phyloP scores from a whole-genome alignment of 1,140 invertebrate species.

The Drosophila varians region DNA sequence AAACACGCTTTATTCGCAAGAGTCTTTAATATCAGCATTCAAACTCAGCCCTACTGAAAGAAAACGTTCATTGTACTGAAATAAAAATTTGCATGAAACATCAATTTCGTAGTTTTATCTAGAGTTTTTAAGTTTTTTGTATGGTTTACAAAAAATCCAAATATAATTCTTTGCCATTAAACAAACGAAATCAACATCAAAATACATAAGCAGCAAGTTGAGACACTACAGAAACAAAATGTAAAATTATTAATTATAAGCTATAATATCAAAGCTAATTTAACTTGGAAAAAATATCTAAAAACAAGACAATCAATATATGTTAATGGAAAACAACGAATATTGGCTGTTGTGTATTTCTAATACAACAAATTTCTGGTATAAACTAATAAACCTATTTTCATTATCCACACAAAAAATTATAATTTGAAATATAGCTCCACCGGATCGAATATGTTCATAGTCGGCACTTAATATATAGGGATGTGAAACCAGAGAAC shows the following conservation, averaged over 20 bases:
- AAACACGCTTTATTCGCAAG: slow-evolving; percentile 25
- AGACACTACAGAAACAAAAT: slow-evolving; percentile 71
- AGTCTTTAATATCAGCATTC: slow-evolving; percentile 8
- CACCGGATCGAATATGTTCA: slow-evolving; percentile 99
- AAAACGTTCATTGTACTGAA: slow-evolving; percentile 65
- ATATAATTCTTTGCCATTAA: slow-evolving; percentile 45
- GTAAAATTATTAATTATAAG: slow-evolving; percentile 14
- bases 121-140: slow-evolving; percentile 39
- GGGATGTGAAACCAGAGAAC: slow-evolving; percentile 99
- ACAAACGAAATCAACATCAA: slow-evolving; percentile 27
- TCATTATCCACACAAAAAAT: background rate
- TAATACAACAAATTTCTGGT: background rate
- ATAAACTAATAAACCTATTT: slow-evolving; percentile 34
- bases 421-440: slow-evolving; percentile 86
- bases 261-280: background rate
- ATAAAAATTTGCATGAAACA: slow-evolving; percentile 36
- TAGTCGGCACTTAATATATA: slow-evolving; percentile 99
- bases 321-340: background rate
- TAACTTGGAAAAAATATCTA: background rate
- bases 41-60: too few species aligned
- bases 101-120: slow-evolving; percentile 29
- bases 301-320: slow-evolving; percentile 8
- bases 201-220: slow-evolving; percentile 67
- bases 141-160: slow-evolving; percentile 43
- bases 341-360: slow-evolving; percentile 17